Conservation (phyloP, 2,888 invertebrate species). For the Melinaea menophilus region DNA sequence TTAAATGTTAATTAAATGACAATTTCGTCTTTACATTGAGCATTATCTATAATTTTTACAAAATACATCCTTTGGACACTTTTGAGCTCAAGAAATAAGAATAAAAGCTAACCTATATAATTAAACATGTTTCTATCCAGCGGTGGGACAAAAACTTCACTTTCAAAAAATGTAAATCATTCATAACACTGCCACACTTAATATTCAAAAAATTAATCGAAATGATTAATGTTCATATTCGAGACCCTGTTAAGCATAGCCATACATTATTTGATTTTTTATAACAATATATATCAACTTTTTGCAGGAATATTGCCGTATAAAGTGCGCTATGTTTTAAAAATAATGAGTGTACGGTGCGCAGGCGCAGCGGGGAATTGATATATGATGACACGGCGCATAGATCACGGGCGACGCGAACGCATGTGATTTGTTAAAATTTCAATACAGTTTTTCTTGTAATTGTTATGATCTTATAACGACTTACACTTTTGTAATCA, state of each 20-base stretch:
- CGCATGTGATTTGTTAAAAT: slow-evolving; percentile 25
- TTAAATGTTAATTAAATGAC: slow-evolving; percentile 2
- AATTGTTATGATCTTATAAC: slow-evolving; percentile 13
- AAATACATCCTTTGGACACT: too few relatives aligned
- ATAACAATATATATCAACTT: slow-evolving; percentile 39
- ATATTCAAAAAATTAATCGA: slow-evolving; percentile 27
- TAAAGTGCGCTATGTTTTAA: slow-evolving; percentile 57
- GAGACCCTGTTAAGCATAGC: slow-evolving; percentile 28
- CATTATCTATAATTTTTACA: background rate
- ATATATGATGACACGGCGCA: slow-evolving; percentile 39
- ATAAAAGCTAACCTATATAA: too few relatives aligned
- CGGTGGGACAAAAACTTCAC: background rate
- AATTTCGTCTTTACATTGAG: background rate
- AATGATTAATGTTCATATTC: slow-evolving; percentile 32
- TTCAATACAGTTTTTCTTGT: slow-evolving; percentile 27
- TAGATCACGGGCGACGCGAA: slow-evolving; percentile 37
- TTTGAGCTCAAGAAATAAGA: too few relatives aligned
- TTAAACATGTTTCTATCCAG: too few relatives aligned
- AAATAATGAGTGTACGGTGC: slow-evolving; percentile 48
- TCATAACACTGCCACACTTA: slow-evolving; percentile 12
- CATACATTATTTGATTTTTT: slow-evolving; percentile 34
- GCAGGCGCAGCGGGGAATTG: slow-evolving; percentile 43
- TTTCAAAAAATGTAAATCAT: slow-evolving; percentile 11
- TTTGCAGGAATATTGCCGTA: slow-evolving; percentile 56
- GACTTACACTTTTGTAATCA: background rate